Evolutionary conservation across 1,140 invertebrate species (phyloP), one percentile per base, ranked within the genome.

Genomic region (Lepidurus apus): DNA sequence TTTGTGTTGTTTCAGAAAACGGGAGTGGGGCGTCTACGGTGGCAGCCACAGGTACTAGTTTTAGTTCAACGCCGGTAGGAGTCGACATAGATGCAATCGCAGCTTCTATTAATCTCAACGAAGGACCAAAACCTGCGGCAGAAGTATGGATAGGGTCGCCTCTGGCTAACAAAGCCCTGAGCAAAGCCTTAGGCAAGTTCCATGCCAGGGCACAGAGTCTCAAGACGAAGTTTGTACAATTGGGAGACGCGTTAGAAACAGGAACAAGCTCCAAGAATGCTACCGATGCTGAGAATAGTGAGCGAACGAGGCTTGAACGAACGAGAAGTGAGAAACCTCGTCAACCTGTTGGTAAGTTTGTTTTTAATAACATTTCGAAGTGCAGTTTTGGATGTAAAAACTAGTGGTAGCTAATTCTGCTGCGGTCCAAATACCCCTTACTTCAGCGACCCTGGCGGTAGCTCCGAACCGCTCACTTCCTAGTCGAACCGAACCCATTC

Each of bases 181-280:
- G 78, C 24, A 79, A 79, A 75, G 78, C 78, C 10, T 75, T 79
- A 43, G 78, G 78, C 6, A 79, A 79, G 42, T 79, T 79, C 75
- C 78, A 79, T 17, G 78, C 78, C 13, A 79, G 73, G 7, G 78
- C 78, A 11, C 73, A 74, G 26, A 79, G 78, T 75, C 75, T 79
- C 7, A 79, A 79, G 24, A 79, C 78, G 0, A 79, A 79, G 45
- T 42, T 79, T 74, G 78, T 74, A 9, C 78, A 79, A n/a, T 43
- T 79, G 1, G 75, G 75, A 24, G 47, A 74, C 34, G 78, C 74
- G 17, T 74, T 45, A 11, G 75, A 79, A 21, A 42, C 45, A 11
- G 42, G 73, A 9, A 24, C 65, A 4, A 74, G 44, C 73, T 21
- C 42, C 73, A 10, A 75, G 74, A 75, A 42, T 75, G 11, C 74